Percentiles rank a stretch among this genome's conserved stretches.
Conservation (phyloP, 2,797 vertebrate species). For the Leucoraja ocellata region DNA sequence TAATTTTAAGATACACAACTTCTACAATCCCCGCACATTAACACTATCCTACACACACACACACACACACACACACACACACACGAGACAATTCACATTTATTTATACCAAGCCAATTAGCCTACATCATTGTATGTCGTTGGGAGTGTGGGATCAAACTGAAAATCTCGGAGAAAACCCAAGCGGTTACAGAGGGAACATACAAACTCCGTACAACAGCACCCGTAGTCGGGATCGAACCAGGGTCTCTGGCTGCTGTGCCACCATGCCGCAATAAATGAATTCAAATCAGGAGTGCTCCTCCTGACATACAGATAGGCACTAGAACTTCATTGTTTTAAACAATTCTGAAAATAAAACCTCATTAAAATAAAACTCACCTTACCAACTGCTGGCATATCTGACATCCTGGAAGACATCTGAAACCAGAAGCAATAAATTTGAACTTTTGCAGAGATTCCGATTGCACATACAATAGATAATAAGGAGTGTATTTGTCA, state of each 20-base stretch:
- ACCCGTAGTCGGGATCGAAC: no score
- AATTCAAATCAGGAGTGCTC: neutral
- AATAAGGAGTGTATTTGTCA: neutral
- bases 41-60: no score
- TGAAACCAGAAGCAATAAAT: conserved; percentile 52
- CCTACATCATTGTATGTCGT: no score
- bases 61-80: no score
- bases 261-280: no score
- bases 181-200: no score
- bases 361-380: conserved; percentile 57
- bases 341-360: neutral
- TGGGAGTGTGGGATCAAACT: no score
- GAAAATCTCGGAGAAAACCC: no score
- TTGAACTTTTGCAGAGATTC: neutral
- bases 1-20: neutral
- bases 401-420: conserved; percentile 99
- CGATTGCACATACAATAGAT: neutral
- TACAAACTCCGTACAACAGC: no score
- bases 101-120: no score
- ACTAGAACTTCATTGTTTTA: neutral
- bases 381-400: conserved; percentile 97
- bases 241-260: no score
- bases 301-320: neutral
- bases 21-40: neutral
- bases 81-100: no score